These are phyloP conservation scores for Taenioides sp. DNA, from an alignment of 2,797 vertebrate genomes.

Conservation along the genomic window DNA sequence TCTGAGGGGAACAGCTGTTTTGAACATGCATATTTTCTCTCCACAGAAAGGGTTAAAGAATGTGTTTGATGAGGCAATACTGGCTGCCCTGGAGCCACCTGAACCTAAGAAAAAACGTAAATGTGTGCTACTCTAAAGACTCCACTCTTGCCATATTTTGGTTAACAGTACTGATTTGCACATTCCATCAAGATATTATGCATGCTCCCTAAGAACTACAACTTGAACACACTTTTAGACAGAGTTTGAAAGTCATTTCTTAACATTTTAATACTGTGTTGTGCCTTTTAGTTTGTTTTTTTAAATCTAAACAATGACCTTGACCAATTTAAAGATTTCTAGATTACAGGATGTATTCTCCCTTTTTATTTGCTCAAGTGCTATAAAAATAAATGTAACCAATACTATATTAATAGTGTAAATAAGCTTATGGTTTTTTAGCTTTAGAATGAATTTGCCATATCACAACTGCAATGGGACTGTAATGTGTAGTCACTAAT, in stretches of 20 bases:
- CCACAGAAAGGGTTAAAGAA: constrained; percentile 99
- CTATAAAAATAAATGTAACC: background rate
- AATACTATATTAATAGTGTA: background rate
- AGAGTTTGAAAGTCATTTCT: constrained; percentile 37
- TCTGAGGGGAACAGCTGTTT: constrained; percentile 55
- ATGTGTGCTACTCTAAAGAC: constrained; percentile 93
- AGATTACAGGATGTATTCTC: constrained; percentile 19
- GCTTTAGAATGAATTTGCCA: background rate
- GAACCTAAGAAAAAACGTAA: constrained; percentile 96
- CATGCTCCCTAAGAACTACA: constrained; percentile 27
- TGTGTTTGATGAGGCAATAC: constrained; percentile 98
- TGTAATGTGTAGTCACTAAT: background rate
- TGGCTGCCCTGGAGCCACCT: constrained; percentile 95
- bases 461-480: background rate
- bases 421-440: background rate
- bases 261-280: constrained; percentile 37
- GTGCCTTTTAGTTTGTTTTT: constrained; percentile 26
- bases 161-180: constrained; percentile 61
- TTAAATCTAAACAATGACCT: constrained; percentile 33
- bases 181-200: constrained; percentile 63
- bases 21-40: constrained; percentile 80
- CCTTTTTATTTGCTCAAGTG: constrained; percentile 18
- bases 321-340: constrained; percentile 12
- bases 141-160: constrained; percentile 65
- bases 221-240: constrained; percentile 38